These are phyloP conservation scores for Vombatus ursinus DNA, from an alignment of 2,113 vertebrate species.

Conservation along the genomic window DNA sequence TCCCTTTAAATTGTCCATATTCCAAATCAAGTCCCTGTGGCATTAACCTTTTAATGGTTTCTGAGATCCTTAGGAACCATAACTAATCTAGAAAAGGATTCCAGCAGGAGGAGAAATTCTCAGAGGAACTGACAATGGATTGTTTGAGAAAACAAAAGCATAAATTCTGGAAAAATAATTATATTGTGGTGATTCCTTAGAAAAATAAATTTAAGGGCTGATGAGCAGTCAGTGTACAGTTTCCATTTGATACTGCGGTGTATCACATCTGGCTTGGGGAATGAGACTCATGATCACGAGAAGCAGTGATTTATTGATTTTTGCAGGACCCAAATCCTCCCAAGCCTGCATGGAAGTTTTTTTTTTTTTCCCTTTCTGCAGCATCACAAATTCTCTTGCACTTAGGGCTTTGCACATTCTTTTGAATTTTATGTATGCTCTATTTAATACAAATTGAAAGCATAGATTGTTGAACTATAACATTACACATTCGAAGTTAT, in stretches of 20 bases:
- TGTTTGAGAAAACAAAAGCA: slow-evolving; percentile 17
- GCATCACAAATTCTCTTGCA: not conserved
- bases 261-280: not conserved
- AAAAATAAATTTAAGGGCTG: slow-evolving; percentile 8
- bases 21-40: not conserved
- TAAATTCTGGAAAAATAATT: slow-evolving; percentile 10
- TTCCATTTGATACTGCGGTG: not conserved
- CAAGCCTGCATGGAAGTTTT: not conserved
- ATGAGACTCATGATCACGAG: not conserved
- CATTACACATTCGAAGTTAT: slow-evolving; percentile 48
- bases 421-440: slow-evolving; percentile 62
- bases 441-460: slow-evolving; percentile 76
- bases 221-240: not conserved
- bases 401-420: slow-evolving; percentile 24
- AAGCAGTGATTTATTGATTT: not conserved
- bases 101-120: not conserved
- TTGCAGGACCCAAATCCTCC: not conserved
- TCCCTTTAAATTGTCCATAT: not conserved
- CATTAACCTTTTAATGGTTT: not conserved
- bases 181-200: not conserved
- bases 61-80: not conserved
- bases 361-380: not conserved
- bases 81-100: not conserved
- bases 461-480: slow-evolving; percentile 71
- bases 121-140: not conserved